Evolutionary conservation across 2,113 vertebrate species (phyloP).

Genomic region (Myocastor coypus): DNA sequence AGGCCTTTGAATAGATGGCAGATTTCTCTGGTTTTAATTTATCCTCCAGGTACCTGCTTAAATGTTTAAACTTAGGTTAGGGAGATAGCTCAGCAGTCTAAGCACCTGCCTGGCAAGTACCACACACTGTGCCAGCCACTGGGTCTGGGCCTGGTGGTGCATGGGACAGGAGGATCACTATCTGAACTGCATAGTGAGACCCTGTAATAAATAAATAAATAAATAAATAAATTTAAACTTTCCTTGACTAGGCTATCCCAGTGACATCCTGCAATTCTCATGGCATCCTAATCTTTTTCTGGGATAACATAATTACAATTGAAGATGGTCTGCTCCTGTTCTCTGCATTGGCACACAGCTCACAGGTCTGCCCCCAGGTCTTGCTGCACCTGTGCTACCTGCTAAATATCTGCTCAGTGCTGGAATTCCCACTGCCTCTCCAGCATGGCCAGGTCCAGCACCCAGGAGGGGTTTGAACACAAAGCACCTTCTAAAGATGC

Average conservation of each 20-base stretch:
- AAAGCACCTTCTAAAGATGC: background rate
- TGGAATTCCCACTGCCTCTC: background rate
- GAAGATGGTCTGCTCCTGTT: background rate
- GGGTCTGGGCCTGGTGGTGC: too few species aligned
- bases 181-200: too few species aligned
- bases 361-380: background rate
- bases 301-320: background rate
- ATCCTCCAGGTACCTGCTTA: background rate
- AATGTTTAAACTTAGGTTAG: background rate
- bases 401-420: background rate
- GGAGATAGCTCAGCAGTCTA: too few species aligned
- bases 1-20: background rate
- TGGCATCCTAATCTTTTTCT: background rate
- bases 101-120: too few species aligned
- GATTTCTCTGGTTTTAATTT: constrained; percentile 1
- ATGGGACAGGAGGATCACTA: too few species aligned
- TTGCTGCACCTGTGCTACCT: background rate
- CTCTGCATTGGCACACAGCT: background rate
- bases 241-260: background rate
- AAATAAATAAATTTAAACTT: background rate
- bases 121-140: too few species aligned
- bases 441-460: background rate
- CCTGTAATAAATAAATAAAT: too few species aligned
- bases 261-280: background rate
- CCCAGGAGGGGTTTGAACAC: background rate